Evolutionary conservation across 2,113 vertebrate species (phyloP).

Genomic region (Pelodiscus sinensis): DNA sequence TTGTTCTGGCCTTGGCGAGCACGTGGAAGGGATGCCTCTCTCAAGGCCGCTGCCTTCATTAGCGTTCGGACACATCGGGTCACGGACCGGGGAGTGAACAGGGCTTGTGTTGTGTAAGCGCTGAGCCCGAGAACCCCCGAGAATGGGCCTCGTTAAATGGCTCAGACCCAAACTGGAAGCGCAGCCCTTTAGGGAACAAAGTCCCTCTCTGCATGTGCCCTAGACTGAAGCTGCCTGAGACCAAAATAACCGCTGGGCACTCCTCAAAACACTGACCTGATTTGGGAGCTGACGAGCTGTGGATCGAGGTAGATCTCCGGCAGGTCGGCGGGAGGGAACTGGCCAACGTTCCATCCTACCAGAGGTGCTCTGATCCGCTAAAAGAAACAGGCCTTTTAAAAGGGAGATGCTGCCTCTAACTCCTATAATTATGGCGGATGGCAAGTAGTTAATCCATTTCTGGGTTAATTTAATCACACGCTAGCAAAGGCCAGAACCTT

Average conservation of each 20-base stretch:
- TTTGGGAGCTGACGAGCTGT: background rate
- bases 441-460: background rate
- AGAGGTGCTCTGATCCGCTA: background rate
- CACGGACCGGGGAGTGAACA: background rate
- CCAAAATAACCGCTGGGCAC: background rate
- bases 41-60: background rate
- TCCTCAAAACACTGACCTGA: background rate
- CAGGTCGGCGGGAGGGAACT: background rate
- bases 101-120: background rate
- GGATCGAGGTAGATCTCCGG: background rate
- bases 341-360: background rate
- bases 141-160: background rate
- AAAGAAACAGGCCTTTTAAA: background rate
- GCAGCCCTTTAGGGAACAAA: background rate
- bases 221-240: background rate
- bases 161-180: background rate
- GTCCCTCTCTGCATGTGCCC: background rate
- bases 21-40: slow-evolving; percentile 46
- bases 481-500: background rate
- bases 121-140: background rate
- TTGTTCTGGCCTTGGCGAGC: slow-evolving; percentile 50
- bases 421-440: background rate
- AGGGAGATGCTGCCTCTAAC: background rate
- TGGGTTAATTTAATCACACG: background rate
- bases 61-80: background rate